These are phyloP conservation scores for Mirounga angustirostris DNA, from an alignment of 2,113 vertebrate genomes.

Conservation along the genomic window DNA sequence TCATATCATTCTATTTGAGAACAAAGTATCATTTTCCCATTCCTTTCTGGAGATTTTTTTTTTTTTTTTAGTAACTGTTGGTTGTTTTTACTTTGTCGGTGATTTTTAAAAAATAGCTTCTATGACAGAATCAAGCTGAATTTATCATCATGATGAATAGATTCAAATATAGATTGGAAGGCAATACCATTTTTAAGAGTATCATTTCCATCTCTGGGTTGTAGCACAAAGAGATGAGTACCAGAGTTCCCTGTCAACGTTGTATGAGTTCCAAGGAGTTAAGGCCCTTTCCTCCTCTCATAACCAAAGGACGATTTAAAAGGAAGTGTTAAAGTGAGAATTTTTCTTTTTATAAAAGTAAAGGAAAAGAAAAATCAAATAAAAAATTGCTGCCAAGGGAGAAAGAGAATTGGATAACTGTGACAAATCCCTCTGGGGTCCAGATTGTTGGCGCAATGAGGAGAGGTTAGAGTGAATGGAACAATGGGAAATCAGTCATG, in stretches of 20 bases:
- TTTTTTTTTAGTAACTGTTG: background rate
- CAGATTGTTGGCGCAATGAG: conserved; percentile 33
- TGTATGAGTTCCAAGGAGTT: conserved; percentile 54
- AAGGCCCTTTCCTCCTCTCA: conserved; percentile 50
- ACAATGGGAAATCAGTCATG: conserved; percentile 72
- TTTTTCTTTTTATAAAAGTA: conserved; percentile 74
- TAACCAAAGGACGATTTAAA: conserved; percentile 66
- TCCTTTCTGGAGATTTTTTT: background rate
- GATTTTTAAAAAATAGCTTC: conserved; percentile 29
- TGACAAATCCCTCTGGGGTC: conserved; percentile 69
- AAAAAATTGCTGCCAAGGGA: conserved; percentile 70
- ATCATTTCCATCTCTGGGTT: conserved; percentile 28
- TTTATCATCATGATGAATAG: conserved; percentile 39
- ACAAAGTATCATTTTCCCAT: background rate
- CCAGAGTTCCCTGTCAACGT: background rate
- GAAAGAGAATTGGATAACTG: conserved; percentile 73
- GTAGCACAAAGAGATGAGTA: conserved; percentile 53
- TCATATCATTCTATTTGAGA: conserved; percentile 32
- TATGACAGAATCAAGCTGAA: background rate
- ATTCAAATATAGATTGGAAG: conserved; percentile 1
- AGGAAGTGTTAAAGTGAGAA: conserved; percentile 60
- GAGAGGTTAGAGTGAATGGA: conserved; percentile 47
- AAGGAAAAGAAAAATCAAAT: conserved; percentile 73
- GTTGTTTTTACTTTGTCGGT: background rate
- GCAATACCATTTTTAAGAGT: background rate